Base-by-base conservation (phyloP, 1,140 invertebrate species). In the Polypedilum pembai region DNA sequence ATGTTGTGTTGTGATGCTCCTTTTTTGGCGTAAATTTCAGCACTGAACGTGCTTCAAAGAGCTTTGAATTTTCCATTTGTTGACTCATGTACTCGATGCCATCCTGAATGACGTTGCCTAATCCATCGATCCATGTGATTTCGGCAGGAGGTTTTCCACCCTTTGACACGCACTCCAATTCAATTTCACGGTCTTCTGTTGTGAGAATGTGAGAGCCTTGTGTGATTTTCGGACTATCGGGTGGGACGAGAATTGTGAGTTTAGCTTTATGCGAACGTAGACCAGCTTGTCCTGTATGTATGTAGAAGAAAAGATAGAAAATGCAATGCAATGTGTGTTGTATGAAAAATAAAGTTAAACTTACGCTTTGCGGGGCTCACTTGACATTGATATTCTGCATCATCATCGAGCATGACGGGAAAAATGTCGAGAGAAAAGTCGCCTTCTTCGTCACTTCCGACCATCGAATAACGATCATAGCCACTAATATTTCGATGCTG, bases 381-480 rank as follows among this genome's bases (percentile, higher is more conserved):
- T 82, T 92, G 91, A 79, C 91, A 93, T 81, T 92, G 89, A 81
- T 91, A 93, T 65, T 84, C 83, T 0, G 89, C 91, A 78, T 93
- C 91, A 79, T 93, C 91, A 78, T 91, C 90, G 74, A 93, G 79
- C 78, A 88, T 87, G 21, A 92, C 89, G 7, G 90, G 89, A 76
- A 86, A 86, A 74, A 93, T 91, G 77, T 90, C 87, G 76, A 92
- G 80, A 40, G 89, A 90, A 80, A 86, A 91, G 80, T 91, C 90
- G 76, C 90, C 91, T 88, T 92, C 90, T 80, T 91, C 90, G 79
- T 90, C 91, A 79, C 86, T 92, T 75, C 89, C 92, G 73, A 91
- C 88, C 93, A 92, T 94, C 69, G 86, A 84, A 81, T 94, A 95
- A 74, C 92, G 85, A 75, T 89, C 90, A 82, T 90, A 95, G 73